Evolutionary conservation across 2,113 vertebrate species (phyloP), one percentile per base, ranked within the genome.

Genomic region (Coryphaenoides rupestris): DNA sequence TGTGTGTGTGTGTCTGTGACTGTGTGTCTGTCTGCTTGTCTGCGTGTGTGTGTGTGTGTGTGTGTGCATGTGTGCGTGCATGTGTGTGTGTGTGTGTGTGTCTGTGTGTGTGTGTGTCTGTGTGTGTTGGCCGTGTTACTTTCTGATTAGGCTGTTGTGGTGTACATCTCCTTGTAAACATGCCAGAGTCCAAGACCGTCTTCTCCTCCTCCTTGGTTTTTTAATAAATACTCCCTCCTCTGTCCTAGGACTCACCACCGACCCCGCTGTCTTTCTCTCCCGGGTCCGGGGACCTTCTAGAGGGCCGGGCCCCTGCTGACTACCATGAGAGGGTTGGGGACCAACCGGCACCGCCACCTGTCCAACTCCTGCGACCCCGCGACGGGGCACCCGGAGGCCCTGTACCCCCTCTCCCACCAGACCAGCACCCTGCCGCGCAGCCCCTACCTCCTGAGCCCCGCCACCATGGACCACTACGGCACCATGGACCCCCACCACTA

Each of bases 301-400:
- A 80, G 76, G 89, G 85, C 84, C 76, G 49, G 68, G 73, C 80
- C 54, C 79, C 83, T 89, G 71, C 78, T 76, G 16, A 62, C 81
- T 84, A 90, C 83, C 88, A 99, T 99, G 97, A 98, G 98, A 90
- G 95, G 96, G 84, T 91, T 98, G 87, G 94, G 93, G 84, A 93
- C 95, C 80, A 94, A 93, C 80, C 96, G 94, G 83, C 92, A 89
- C 82, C 93, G 93, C 73, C 95, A 96, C 81, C 91, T 95, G 71
- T 95, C 96, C 0, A 94, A 98, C 58, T 94, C 94, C 85, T 92
- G 95, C 80, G 94, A 98, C 63, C 92, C 93, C 68, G 72, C 89
- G 7, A 19, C 67, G 5, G 79, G 76, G 58, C 84, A 89, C 74
- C 81, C 91, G 14, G 94, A 95, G 64, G 88, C 93, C 72, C 76